These are phyloP conservation scores for Pentamera pediparva DNA, from an alignment of 53 echinoderm and acorn worm genomes.

Conservation along the genomic window DNA sequence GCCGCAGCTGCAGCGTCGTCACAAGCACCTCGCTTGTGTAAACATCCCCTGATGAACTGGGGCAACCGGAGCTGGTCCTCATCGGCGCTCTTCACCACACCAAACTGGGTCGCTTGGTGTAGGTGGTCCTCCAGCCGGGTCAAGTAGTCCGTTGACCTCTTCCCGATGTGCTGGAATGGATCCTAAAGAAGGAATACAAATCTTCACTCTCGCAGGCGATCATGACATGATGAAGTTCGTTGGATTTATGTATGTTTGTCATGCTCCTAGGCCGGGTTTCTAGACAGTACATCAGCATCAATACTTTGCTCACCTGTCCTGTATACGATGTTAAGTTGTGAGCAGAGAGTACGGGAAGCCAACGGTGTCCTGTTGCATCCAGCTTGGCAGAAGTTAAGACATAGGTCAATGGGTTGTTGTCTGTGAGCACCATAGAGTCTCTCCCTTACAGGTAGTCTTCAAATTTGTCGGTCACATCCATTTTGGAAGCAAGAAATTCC, in stretches of 20 bases:
- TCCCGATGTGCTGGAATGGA: too few species aligned
- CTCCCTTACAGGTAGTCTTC: neutral
- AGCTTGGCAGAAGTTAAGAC: neutral
- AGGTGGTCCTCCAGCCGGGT: too few species aligned
- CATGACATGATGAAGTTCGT: too few species aligned
- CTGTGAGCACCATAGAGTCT: neutral
- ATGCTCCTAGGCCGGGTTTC: neutral
- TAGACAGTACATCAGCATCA: constrained; percentile 45
- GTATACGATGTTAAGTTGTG: constrained; percentile 6
- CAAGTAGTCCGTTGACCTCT: too few species aligned
- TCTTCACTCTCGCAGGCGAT: too few species aligned
- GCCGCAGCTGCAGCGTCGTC: neutral
- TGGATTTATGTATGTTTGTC: neutral
- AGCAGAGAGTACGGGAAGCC: constrained; percentile 31
- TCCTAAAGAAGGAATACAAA: too few species aligned
- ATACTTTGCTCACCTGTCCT: too few species aligned
- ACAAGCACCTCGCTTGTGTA: constrained; percentile 10
- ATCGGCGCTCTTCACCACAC: too few species aligned
- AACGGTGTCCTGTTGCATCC: constrained; percentile 44
- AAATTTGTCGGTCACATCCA: too few species aligned
- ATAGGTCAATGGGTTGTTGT: constrained; percentile 2
- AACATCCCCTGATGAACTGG: too few species aligned
- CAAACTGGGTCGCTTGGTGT: too few species aligned
- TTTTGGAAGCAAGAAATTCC: neutral
- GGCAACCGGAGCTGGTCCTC: too few species aligned